A percentile compares a stretch with the other conserved stretches of the same genome.
These are phyloP conservation scores for Dascillus cervinus DNA, from an alignment of 2,888 invertebrate genomes.

Conservation along the genomic window DNA sequence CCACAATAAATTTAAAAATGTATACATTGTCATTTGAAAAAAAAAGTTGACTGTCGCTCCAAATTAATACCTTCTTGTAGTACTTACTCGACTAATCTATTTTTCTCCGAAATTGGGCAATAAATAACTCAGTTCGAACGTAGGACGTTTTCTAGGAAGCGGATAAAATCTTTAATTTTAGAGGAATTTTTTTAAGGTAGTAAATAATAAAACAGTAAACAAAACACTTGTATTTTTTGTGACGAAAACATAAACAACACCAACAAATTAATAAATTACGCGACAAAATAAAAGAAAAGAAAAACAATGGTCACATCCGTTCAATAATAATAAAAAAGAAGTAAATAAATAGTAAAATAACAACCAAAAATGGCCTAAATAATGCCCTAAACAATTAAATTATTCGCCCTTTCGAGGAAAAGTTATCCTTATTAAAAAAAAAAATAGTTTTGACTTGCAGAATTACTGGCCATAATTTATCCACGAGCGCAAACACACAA, in stretches of 20 bases:
- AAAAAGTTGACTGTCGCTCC: too few species aligned
- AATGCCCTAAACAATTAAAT: conserved; percentile 13
- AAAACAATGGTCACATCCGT: conserved; percentile 2
- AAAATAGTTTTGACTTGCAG: not conserved
- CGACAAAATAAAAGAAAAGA: conserved; percentile 7
- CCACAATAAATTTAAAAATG: too few species aligned
- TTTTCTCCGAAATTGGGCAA: too few species aligned
- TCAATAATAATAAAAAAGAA: conserved; percentile 10
- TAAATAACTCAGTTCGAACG: too few species aligned
- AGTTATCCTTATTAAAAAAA: too few species aligned
- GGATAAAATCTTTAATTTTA: too few species aligned
- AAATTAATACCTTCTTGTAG: too few species aligned
- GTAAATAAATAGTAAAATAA: conserved; percentile 15
- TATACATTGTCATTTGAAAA: too few species aligned
- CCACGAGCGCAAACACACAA: not conserved
- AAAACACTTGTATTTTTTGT: conserved; percentile 5
- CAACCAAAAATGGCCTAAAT: conserved; percentile 7
- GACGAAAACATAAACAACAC: conserved; percentile 8
- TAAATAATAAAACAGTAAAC: conserved; percentile 10
- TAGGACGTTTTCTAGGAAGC: too few species aligned
- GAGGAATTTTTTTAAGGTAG: conserved; percentile 1
- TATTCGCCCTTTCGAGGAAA: conserved; percentile 16
- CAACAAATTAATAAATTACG: conserved; percentile 6
- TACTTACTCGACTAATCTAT: too few species aligned
- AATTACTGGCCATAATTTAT: conserved; percentile 11